Percentiles rank a stretch among this genome's conserved stretches.
Conservation (phyloP, 2,888 invertebrate species). For the Drosophila nr. fundita region DNA sequence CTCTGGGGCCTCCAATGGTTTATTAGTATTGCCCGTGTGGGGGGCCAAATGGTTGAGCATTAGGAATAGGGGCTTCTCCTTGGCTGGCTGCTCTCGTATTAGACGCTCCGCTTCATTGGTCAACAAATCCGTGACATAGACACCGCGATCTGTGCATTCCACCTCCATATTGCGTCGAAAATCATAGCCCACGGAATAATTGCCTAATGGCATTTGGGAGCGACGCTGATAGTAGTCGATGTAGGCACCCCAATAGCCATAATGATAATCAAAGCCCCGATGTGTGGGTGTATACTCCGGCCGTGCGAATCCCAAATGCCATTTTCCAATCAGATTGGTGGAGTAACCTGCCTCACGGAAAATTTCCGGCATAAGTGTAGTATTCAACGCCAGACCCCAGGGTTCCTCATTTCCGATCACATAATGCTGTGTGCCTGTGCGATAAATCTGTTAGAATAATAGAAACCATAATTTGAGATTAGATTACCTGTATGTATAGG, state of each 20-base stretch:
- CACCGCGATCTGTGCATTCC: constrained; percentile 86
- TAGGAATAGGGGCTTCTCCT: constrained; percentile 89
- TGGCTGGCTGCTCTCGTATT: constrained; percentile 83
- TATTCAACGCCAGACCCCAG: constrained; percentile 89
- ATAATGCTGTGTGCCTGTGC: constrained; percentile 89
- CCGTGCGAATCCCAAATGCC: constrained; percentile 93
- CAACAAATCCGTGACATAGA: constrained; percentile 90
- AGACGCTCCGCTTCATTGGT: constrained; percentile 88
- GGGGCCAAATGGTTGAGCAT: constrained; percentile 92
- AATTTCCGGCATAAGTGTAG: constrained; percentile 89
- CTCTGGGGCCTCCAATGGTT: constrained; percentile 89
- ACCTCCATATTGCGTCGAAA: constrained; percentile 86
- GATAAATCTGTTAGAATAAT: not conserved
- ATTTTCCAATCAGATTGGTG: constrained; percentile 95
- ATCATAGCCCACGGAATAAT: constrained; percentile 85
- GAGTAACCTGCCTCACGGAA: constrained; percentile 90
- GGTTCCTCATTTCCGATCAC: constrained; percentile 89
- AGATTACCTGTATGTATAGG: constrained; percentile 90
- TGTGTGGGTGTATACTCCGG: constrained; percentile 87
- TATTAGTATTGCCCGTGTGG: constrained; percentile 90
- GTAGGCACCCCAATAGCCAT: constrained; percentile 93
- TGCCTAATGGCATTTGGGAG: constrained; percentile 82
- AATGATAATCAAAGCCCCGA: constrained; percentile 92
- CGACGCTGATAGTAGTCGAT: constrained; percentile 92
- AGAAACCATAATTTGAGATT: not conserved